Base-by-base conservation (phyloP, 2,113 vertebrate genomes). In the Aspiorhynchus laticeps region DNA sequence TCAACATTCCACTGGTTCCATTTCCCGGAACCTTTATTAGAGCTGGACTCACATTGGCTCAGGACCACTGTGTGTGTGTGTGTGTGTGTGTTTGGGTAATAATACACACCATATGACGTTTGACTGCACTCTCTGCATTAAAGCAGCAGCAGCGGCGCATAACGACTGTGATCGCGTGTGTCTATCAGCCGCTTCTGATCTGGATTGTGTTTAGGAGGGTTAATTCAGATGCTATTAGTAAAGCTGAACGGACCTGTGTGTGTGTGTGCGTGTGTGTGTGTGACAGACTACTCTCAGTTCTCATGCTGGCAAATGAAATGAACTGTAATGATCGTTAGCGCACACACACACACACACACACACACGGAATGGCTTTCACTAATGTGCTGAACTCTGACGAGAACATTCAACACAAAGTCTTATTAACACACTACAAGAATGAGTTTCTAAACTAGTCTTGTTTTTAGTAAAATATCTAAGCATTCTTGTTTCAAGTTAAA, bases 21-120 rank as follows among this genome's bases (percentile, higher is more conserved):
- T 94, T 95, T 95, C 95, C 95, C 94, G 93, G 94, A 93, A 95
- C 82, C 92, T 93, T 94, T 93, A 94, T 95, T 95, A 95, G 92
- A 92, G 92, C 92, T 94, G 93, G 93, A 94, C 93, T 93, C 89
- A 93, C 90, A 93, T 89, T 92, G 91, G 86, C 87, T 63, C 91
- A 93, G 92, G 41, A 53, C 10, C 24, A 48, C 19, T 77, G 81
- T 87, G 83, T 87, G 86, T 78, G 65, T 80, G 80, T 84, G 86
- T 78, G 86, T 78, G 81, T 83, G 81, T 77, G 86, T 56, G 71
- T 73, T 63, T 80, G 86, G 12, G 36, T 17, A 65, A 80, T 88
- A 84, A 88, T 88, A 88, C 78, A 67, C 88, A 86, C 80, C 88
- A 84, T 86, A 84, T 88, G 87, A 86, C 71, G 24, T 75, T 38